These are phyloP conservation scores for Stegostoma tigrinum DNA, from an alignment of 2,113 vertebrate species.

Conservation along the genomic window DNA sequence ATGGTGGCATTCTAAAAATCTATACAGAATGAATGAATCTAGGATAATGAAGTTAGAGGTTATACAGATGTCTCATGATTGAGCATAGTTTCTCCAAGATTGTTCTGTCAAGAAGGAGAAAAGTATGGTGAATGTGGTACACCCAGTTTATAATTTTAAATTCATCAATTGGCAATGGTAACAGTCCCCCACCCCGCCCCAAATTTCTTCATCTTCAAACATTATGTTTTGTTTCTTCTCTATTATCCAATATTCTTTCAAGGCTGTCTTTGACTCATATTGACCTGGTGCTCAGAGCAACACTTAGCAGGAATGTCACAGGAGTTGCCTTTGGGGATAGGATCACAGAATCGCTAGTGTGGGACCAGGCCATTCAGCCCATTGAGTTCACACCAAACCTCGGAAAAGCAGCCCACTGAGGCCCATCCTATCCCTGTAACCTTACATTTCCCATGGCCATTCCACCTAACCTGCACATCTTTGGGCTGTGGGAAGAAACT, in stretches of 20 bases:
- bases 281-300: not conserved
- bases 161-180: not conserved
- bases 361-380: too few relatives aligned
- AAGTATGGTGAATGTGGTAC: not conserved
- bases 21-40: not conserved
- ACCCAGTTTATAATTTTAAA: not conserved
- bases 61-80: not conserved
- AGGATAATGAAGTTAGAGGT: not conserved
- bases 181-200: not conserved
- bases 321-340: not conserved
- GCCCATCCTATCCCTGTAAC: too few relatives aligned
- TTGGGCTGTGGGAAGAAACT: too few relatives aligned
- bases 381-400: too few relatives aligned
- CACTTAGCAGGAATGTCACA: not conserved
- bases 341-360: too few relatives aligned
- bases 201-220: not conserved
- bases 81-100: not conserved
- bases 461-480: too few relatives aligned
- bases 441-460: too few relatives aligned
- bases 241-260: not conserved
- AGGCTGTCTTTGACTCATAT: not conserved
- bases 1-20: not conserved
- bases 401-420: too few relatives aligned
- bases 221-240: not conserved
- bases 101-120: not conserved